Evolutionary conservation across 2,888 invertebrate species (phyloP).

Genomic region (Euplagia quadripunctaria): DNA sequence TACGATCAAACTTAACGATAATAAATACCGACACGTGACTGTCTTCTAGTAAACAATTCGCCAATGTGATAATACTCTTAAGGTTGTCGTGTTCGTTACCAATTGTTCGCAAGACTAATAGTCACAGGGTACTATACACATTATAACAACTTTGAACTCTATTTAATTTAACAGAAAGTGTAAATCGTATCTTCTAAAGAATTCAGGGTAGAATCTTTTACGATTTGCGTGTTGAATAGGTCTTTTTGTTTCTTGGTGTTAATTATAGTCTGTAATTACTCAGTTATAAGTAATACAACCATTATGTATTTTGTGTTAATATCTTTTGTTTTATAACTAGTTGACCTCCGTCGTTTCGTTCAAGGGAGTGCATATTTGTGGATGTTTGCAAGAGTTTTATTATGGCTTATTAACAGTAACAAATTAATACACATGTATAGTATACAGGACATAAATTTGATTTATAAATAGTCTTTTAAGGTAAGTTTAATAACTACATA

Average conservation of each 20-base stretch:
- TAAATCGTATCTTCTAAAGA: neutral
- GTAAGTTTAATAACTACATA: too few relatives aligned
- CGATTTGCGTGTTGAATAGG: neutral
- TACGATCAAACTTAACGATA: too few relatives aligned
- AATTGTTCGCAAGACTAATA: neutral
- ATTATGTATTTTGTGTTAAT: neutral
- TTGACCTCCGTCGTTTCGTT: neutral
- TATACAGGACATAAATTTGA: too few relatives aligned
- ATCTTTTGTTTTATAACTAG: conserved; percentile 4
- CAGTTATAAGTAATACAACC: conserved; percentile 10
- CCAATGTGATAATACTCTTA: neutral
- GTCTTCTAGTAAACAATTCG: too few relatives aligned
- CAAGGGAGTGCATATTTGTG: neutral
- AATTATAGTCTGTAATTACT: conserved; percentile 22
- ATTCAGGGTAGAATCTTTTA: neutral
- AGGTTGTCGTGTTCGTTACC: neutral
- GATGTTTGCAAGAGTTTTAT: neutral
- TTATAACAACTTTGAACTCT: neutral
- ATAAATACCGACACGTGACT: too few relatives aligned
- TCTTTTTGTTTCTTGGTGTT: conserved; percentile 11
- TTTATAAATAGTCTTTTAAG: too few relatives aligned
- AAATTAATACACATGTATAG: too few relatives aligned
- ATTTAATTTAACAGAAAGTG: neutral
- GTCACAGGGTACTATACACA: neutral
- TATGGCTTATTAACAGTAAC: too few relatives aligned